These are phyloP conservation scores for Ditula angustiorana DNA, from an alignment of 2,888 invertebrate species.

Conservation along the genomic window DNA sequence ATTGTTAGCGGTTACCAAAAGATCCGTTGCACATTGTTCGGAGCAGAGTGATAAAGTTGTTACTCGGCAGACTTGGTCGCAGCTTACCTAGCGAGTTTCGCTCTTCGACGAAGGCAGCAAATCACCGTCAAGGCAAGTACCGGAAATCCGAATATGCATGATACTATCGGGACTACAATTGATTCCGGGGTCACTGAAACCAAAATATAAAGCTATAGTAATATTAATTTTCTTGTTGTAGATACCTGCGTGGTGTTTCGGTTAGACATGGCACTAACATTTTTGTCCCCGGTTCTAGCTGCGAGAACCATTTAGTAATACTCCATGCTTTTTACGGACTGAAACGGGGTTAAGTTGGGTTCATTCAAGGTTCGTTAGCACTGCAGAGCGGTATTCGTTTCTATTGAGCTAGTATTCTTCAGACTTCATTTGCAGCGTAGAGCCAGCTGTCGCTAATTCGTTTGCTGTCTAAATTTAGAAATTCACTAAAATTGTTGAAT, in stretches of 20 bases:
- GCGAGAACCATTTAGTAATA: neutral
- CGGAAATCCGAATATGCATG: slow-evolving; percentile 96
- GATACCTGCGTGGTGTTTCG: neutral
- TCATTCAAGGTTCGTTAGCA: slow-evolving; percentile 31
- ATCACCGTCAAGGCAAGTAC: slow-evolving; percentile 94
- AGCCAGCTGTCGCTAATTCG: neutral
- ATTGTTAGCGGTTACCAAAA: neutral
- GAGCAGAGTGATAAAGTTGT: neutral
- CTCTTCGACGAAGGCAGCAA: slow-evolving; percentile 93
- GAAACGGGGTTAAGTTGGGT: slow-evolving; percentile 18
- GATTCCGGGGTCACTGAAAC: slow-evolving; percentile 93
- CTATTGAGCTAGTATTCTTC: slow-evolving; percentile 16
- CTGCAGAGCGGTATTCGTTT: slow-evolving; percentile 9
- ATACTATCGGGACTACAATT: slow-evolving; percentile 94
- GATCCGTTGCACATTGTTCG: neutral
- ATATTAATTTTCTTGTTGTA: neutral
- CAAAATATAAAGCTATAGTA: neutral
- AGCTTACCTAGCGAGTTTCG: slow-evolving; percentile 89
- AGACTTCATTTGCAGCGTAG: neutral
- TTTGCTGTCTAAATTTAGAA: no score
- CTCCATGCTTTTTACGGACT: neutral
- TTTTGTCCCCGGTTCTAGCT: neutral
- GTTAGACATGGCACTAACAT: neutral
- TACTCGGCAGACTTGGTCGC: neutral
- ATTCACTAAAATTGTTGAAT: no score